Conservation (phyloP, 2,888 invertebrate species). For the Cerceris rybyensis region DNA sequence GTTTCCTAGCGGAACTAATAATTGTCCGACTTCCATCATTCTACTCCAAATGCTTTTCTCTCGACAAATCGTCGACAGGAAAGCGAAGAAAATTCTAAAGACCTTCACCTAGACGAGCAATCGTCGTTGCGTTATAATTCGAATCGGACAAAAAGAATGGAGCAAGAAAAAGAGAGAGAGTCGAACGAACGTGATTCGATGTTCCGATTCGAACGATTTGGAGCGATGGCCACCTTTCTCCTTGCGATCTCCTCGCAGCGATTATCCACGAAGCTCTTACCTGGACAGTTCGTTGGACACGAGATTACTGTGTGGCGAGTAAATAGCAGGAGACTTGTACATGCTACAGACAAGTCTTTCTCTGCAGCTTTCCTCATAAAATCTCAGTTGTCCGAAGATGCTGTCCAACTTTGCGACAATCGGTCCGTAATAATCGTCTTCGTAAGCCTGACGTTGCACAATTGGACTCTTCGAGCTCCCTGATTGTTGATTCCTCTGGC, state of each 20-base stretch:
- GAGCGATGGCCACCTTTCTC: constrained; percentile 78
- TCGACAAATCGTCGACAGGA: not conserved
- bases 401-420: constrained; percentile 90
- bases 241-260: constrained; percentile 64
- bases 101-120: no score
- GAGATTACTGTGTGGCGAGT: constrained; percentile 93
- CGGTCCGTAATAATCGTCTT: constrained; percentile 88
- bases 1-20: constrained; percentile 45
- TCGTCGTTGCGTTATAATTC: no score
- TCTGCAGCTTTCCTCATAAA: constrained; percentile 88
- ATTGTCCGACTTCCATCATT: constrained; percentile 10
- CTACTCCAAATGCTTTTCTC: constrained; percentile 17
- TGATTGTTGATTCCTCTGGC: constrained; percentile 47
- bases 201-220: constrained; percentile 57
- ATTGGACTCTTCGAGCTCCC: constrained; percentile 32
- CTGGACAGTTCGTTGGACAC: constrained; percentile 94
- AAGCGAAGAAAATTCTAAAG: no score
- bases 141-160: constrained; percentile 12
- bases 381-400: constrained; percentile 88
- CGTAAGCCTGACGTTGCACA: constrained; percentile 71
- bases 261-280: constrained; percentile 82
- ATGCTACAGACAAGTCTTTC: constrained; percentile 92
- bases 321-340: constrained; percentile 91
- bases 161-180: constrained; percentile 40
- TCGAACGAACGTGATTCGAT: constrained; percentile 53